Base-by-base conservation (phyloP, 64 coral and sea anemone genomes). In the Trachythela sp. region DNA sequence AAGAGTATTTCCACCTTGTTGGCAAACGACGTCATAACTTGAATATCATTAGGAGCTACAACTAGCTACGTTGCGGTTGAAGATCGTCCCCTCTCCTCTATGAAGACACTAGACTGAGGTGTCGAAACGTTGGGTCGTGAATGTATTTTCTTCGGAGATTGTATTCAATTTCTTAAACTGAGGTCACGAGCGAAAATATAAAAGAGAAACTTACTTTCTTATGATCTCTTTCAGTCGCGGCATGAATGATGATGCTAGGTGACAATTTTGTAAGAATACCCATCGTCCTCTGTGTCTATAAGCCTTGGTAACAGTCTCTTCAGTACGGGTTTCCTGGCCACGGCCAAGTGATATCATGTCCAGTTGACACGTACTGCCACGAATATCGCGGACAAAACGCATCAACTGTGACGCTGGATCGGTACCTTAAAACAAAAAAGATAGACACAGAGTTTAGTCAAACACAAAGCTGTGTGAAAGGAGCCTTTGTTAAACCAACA, bases 261-360 rank as follows among this genome's bases (percentile, higher is more conserved):
- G 96, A n/a, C 96, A 99, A 86, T 99, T 99, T 71, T 99, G 96
- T 60, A 99, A 48, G 86, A 99, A 99, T 0, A 99, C 96, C 96
- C 96, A 99, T 43, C 91, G 91, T 26, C 96, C 96, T 84, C 94
- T 94, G 40, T 99, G 96, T 77, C 89, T 91, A 72, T 95, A 95
- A 18, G 93, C 91, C 60, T 99, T 99, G 70, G 93, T 99, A 18
- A 99, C 94, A 13, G 89, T 89, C 24, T 99, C 96, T 48, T 99
- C 93, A 1, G 96, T 91, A 32, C 88, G 84, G 11, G 93, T 88
- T 1, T 91, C 96, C 48, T 99, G 96, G 39, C 96, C 96, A 31
- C 91, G 94, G 15, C 96, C 96, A 38, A 99, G 89, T n/a, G 96
- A 99, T 43, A 99, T 95, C 54, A 99, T 94, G 26, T 99, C 96